These are phyloP conservation scores for Drosophila neotestacea DNA, from an alignment of 2,888 invertebrate genomes.

Conservation along the genomic window DNA sequence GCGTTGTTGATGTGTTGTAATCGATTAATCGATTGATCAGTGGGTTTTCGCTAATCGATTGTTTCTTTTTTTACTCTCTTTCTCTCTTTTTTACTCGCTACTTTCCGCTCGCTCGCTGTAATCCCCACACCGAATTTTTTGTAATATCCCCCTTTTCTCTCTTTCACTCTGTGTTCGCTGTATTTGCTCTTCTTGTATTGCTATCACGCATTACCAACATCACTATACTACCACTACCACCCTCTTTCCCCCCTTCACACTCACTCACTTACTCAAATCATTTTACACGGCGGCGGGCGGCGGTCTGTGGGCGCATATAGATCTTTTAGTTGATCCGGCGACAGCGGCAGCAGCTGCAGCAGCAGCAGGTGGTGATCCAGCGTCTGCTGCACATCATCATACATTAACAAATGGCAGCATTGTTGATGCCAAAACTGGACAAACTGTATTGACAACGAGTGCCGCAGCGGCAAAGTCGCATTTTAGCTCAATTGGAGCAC, in stretches of 20 bases:
- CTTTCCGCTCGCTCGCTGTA: conserved; percentile 62
- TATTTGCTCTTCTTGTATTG: conserved; percentile 57
- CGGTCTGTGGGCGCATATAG: conserved; percentile 74
- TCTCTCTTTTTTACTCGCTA: conserved; percentile 48
- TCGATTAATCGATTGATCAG: conserved; percentile 51
- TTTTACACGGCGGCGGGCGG: conserved; percentile 67
- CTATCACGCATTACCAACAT: conserved; percentile 47
- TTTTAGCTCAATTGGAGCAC: conserved; percentile 90
- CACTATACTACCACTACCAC: conserved; percentile 1
- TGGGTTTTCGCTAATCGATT: conserved; percentile 71
- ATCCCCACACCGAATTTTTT: conserved; percentile 43
- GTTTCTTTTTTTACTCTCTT: conserved; percentile 61
- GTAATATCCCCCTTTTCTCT: conserved; percentile 32
- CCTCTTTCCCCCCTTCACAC: conserved; percentile 5
- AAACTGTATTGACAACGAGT: conserved; percentile 84
- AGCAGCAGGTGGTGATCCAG: conserved; percentile 62
- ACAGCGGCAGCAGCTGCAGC: conserved; percentile 72
- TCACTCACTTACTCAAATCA: conserved; percentile 26
- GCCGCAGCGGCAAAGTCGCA: conserved; percentile 85
- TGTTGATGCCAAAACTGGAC: conserved; percentile 85
- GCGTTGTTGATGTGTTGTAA: conserved; percentile 75
- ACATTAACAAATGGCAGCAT: conserved; percentile 84
- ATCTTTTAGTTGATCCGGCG: conserved; percentile 85
- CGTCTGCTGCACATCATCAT: conserved; percentile 71
- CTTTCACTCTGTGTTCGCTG: conserved; percentile 47